Percentiles rank a stretch among this genome's conserved stretches.
These are phyloP conservation scores for Artemisiospiza belli DNA, from an alignment of 2,113 vertebrate genomes.

Conservation along the genomic window DNA sequence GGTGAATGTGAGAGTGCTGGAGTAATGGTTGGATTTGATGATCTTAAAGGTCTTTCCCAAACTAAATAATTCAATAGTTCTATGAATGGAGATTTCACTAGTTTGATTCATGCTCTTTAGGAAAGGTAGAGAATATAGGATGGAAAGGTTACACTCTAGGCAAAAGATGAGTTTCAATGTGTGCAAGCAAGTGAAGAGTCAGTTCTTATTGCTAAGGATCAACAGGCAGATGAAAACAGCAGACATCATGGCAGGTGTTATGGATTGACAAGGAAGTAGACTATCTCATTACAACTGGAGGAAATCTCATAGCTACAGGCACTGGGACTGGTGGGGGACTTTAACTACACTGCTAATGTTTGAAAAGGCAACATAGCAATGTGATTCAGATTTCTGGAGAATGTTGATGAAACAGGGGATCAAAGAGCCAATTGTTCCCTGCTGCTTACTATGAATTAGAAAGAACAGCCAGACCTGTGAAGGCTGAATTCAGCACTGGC, in stretches of 20 bases:
- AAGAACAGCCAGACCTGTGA: neutral
- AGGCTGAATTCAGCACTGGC: neutral
- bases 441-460: neutral
- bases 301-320: neutral
- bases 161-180: neutral
- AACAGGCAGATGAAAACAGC: neutral
- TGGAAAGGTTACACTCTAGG: neutral
- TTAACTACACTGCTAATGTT: neutral
- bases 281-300: neutral
- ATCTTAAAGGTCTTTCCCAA: neutral
- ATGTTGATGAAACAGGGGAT: neutral
- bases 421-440: neutral
- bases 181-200: neutral
- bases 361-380: neutral
- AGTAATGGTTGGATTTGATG: neutral
- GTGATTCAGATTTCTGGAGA: neutral
- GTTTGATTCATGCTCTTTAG: neutral
- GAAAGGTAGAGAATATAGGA: neutral
- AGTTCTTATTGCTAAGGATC: neutral
- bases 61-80: neutral
- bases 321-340: neutral
- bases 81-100: neutral
- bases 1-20: neutral
- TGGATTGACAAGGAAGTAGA: neutral
- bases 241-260: neutral